These are phyloP conservation scores for Nothobranchius furzeri DNA, from an alignment of 2,113 vertebrate species.

Conservation along the genomic window DNA sequence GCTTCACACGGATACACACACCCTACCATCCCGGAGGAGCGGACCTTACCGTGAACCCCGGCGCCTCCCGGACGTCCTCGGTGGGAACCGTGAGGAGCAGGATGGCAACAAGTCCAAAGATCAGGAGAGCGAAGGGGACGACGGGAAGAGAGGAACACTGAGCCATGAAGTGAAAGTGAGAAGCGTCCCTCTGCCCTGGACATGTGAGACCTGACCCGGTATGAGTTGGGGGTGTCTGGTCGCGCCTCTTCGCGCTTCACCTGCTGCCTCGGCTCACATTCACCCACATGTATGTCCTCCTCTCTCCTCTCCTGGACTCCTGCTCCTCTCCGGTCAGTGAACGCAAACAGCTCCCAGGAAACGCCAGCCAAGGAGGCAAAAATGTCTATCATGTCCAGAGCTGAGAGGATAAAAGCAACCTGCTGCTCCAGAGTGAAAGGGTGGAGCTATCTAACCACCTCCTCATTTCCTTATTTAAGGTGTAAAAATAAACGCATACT, in stretches of 20 bases:
- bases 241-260: slow-evolving; percentile 33
- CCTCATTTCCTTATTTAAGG: not conserved
- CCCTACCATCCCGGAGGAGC: too few relatives aligned
- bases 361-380: slow-evolving; percentile 41
- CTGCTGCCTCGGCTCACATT: slow-evolving; percentile 47
- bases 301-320: too few relatives aligned
- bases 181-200: slow-evolving; percentile 1
- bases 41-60: slow-evolving; percentile 84
- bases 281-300: slow-evolving; percentile 30
- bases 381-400: slow-evolving; percentile 29
- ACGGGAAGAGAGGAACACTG: slow-evolving; percentile 41
- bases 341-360: slow-evolving; percentile 46
- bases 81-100: slow-evolving; percentile 84
- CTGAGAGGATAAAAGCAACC: slow-evolving; percentile 2
- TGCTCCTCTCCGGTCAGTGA: not conserved
- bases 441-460: not conserved
- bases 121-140: slow-evolving; percentile 74
- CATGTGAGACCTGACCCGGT: not conserved
- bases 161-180: slow-evolving; percentile 56
- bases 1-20: too few relatives aligned
- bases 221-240: not conserved
- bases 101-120: slow-evolving; percentile 79
- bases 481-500: too few relatives aligned
- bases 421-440: slow-evolving; percentile 4
- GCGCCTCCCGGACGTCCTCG: slow-evolving; percentile 76